phyloP scores from a whole-genome alignment of 1,140 invertebrate species.

The Yoshiicerus persimilis region DNA sequence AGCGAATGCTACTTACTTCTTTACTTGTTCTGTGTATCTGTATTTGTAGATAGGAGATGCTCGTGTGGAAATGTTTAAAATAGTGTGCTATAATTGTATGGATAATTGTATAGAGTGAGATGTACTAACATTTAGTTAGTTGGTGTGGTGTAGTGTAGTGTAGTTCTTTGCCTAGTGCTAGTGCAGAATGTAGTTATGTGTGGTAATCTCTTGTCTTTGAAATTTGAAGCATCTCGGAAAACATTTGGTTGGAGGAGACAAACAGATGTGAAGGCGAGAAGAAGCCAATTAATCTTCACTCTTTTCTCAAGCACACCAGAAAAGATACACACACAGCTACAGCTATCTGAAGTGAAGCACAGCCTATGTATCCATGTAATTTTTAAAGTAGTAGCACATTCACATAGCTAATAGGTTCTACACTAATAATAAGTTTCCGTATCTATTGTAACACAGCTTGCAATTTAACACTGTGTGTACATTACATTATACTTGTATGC shows the following conservation, averaged over 20 bases:
- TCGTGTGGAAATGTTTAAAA: background rate
- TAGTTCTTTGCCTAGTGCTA: background rate
- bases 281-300: slow-evolving; percentile 4
- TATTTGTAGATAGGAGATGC: no score
- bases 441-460: no score
- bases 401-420: no score
- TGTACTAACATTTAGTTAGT: background rate
- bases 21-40: no score
- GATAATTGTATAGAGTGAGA: background rate
- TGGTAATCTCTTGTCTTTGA: slow-evolving; percentile 5
- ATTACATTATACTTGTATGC: no score
- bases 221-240: slow-evolving; percentile 19
- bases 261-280: slow-evolving; percentile 29
- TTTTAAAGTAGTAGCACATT: no score
- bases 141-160: background rate
- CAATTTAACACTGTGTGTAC: background rate
- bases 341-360: background rate
- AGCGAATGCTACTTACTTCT: background rate
- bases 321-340: background rate
- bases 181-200: background rate
- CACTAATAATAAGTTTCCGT: no score
- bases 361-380: background rate
- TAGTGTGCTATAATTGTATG: background rate
- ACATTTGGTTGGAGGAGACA: slow-evolving; percentile 31
- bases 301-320: background rate